A percentile compares a stretch with the other conserved stretches of the same genome.
These are phyloP conservation scores for Leucophenga varia DNA, from an alignment of 1,140 invertebrate species.

Conservation along the genomic window DNA sequence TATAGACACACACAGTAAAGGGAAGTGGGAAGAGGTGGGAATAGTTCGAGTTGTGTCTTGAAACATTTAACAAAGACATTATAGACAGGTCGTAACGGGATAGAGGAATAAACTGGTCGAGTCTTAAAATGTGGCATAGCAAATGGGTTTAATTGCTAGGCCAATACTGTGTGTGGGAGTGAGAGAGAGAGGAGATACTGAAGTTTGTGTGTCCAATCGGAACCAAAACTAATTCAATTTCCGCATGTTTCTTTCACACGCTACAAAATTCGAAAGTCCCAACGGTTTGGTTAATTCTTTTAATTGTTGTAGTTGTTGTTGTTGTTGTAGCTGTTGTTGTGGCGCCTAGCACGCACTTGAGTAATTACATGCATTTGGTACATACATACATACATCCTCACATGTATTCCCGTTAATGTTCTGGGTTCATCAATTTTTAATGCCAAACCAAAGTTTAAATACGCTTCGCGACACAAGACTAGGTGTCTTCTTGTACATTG, in stretches of 20 bases:
- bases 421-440: conserved; percentile 14
- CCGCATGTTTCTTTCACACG: conserved; percentile 17
- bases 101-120: no score
- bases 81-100: no score
- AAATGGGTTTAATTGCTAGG: no score
- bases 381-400: conserved; percentile 9
- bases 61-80: no score
- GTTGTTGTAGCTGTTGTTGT: conserved; percentile 8
- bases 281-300: conserved; percentile 7
- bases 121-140: no score
- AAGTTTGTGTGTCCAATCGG: no score
- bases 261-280: conserved; percentile 1
- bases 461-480: conserved; percentile 4
- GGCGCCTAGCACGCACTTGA: conserved; percentile 16
- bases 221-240: conserved; percentile 9
- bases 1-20: no score
- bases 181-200: neutral
- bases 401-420: conserved; percentile 5
- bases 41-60: no score
- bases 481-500: neutral
- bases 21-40: no score
- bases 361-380: no score
- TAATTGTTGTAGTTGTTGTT: conserved; percentile 11
- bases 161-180: no score
- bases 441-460: conserved; percentile 2